Percentiles rank a stretch among this genome's conserved stretches.
Conservation (phyloP, 2,797 vertebrate species). For the Pantherophis alleghaniensis region DNA sequence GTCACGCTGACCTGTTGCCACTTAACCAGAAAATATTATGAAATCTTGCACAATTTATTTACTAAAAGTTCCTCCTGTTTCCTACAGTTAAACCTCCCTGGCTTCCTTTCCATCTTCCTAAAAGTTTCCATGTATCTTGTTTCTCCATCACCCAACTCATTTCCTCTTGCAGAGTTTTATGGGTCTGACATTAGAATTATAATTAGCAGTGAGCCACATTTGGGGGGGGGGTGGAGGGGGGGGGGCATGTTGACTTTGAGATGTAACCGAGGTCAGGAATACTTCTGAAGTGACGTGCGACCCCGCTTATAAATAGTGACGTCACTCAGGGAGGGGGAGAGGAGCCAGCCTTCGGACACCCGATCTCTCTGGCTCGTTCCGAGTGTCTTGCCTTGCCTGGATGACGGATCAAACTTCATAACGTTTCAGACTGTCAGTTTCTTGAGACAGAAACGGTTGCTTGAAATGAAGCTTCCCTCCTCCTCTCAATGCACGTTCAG, state of each 20-base stretch:
- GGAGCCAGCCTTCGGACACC: neutral
- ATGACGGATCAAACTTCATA: neutral
- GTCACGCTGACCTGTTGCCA: neutral
- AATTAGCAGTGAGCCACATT: neutral
- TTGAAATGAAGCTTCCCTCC: neutral
- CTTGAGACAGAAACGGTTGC: neutral
- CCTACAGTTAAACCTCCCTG: neutral
- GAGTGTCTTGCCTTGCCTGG: neutral
- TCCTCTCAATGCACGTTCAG: neutral
- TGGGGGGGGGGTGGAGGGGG: fast-evolving
- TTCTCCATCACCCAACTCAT: neutral
- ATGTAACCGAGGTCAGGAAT: neutral
- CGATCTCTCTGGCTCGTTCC: neutral
- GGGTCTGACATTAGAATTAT: neutral
- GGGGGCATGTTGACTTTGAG: neutral
- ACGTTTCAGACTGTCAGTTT: too few species aligned
- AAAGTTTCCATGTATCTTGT: neutral
- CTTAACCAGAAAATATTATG: neutral
- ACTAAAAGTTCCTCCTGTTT: neutral
- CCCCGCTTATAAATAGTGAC: neutral
- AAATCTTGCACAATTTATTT: neutral
- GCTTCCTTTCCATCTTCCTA: neutral
- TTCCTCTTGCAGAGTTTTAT: neutral
- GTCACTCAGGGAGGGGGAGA: neutral
- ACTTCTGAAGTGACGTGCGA: neutral